Conservation (phyloP, 2,888 invertebrate species). For the Dicycla oo region DNA sequence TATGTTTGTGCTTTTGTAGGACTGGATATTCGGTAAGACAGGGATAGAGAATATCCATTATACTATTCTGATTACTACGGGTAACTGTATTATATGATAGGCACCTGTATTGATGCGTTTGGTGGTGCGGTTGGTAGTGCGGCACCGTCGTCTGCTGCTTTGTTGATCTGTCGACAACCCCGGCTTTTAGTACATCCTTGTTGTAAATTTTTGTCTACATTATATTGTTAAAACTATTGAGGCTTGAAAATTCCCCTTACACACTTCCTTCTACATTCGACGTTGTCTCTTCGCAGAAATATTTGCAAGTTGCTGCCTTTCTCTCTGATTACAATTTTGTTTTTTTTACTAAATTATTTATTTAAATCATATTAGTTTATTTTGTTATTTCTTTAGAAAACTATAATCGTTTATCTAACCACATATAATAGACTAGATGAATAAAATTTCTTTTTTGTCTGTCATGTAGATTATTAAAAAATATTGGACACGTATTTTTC, state of each 20-base stretch:
- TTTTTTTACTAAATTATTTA: not conserved
- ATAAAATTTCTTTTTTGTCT: too few species aligned
- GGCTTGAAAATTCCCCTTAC: not conserved
- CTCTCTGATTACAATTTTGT: not conserved
- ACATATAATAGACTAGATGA: too few species aligned
- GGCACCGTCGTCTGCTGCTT: slow-evolving; percentile 87
- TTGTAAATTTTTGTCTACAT: not conserved
- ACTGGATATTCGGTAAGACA: not conserved
- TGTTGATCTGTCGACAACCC: slow-evolving; percentile 83
- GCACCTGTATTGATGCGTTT: slow-evolving; percentile 89
- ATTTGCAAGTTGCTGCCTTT: not conserved
- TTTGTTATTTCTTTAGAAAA: not conserved
- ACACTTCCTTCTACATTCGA: not conserved
- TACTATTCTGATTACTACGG: not conserved
- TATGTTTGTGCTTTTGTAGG: not conserved
- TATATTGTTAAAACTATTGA: not conserved
- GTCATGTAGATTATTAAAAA: too few species aligned
- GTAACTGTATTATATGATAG: slow-evolving; percentile 17
- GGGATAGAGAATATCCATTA: not conserved
- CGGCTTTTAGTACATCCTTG: slow-evolving; percentile 24
- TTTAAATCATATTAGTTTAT: not conserved
- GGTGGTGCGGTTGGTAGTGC: slow-evolving; percentile 87
- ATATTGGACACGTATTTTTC: too few species aligned
- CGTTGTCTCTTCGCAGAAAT: not conserved
- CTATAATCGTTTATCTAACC: not conserved